A percentile compares a stretch with the other conserved stretches of the same genome.
phyloP scores from a whole-genome alignment of 2,113 vertebrate species.

The Phaethon lepturus region DNA sequence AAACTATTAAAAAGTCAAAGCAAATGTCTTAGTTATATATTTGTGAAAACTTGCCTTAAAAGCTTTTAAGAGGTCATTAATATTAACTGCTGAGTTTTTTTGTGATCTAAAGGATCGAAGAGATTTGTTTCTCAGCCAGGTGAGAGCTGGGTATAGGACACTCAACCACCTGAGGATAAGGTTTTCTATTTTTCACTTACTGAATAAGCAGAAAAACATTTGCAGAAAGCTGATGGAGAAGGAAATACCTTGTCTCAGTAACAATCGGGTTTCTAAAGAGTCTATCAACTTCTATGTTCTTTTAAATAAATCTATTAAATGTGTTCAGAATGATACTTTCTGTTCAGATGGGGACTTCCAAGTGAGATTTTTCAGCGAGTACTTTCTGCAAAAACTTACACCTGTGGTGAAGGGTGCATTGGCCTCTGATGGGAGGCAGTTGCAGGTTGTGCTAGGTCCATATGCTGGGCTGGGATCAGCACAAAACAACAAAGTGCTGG shows the following conservation, averaged over 20 bases:
- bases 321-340: background rate
- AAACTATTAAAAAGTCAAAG: background rate
- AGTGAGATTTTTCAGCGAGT: background rate
- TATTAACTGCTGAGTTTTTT: background rate
- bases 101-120: background rate
- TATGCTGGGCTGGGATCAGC: background rate
- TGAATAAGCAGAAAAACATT: background rate
- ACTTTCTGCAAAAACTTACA: background rate
- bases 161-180: background rate
- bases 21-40: background rate
- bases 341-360: background rate
- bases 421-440: background rate
- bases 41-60: conserved; percentile 17
- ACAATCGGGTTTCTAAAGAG: background rate
- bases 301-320: conserved; percentile 2
- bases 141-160: background rate
- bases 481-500: background rate
- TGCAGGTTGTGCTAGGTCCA: background rate
- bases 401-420: rapidly evolving
- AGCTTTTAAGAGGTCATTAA: background rate
- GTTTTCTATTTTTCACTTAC: background rate
- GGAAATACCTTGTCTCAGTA: background rate
- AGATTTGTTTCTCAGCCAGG: background rate
- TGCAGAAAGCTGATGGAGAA: background rate
- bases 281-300: background rate